Base-by-base conservation (phyloP, 2,888 invertebrate genomes). In the Lydus trimaculatus region DNA sequence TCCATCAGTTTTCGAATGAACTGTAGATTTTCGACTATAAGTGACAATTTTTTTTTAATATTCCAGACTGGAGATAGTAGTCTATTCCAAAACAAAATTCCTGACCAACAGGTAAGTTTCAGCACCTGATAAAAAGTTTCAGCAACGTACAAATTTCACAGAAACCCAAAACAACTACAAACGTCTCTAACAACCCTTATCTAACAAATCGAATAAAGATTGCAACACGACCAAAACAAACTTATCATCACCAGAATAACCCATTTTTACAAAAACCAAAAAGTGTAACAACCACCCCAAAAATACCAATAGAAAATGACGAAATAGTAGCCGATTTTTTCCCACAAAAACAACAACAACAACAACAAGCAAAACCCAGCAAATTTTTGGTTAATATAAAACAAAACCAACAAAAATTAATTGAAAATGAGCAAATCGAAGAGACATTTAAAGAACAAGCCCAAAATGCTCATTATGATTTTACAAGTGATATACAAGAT, bases 401-500 rank as follows among this genome's bases (percentile, higher is more conserved):
- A 2, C 33, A 33, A 33, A 2, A 28, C 6, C 1, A 31, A 8
- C 1, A 7, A 9, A 66, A 66, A 59, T 63, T 64, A 25, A 17
- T n/a, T 28, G 2, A 59, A 59, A 33, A 59, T 13, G 17, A 59
- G 8, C 6, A 31, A 59, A 69, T 68, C 20, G 73, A 67, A 31
- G 66, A 39, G 8, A 67, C 59, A 17, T 68, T 67, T 20, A 71
- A 61, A 64, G 65, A 69, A 11, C 78, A 78, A 63, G 75, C 77
- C 1, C 77, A 75, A 65, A 83, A 76, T 69, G 86, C 86, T 39
- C 78, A 84, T 60, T 87, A 87, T 76, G 75, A 80, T 56, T 87
- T 86, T 75, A 80, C 82, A 1, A 79, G 83, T n/a, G 75, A 82
- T 20, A 80, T 86, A 5, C 80, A 84, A 61, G 86, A 87, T 75